phyloP scores from a whole-genome alignment of 2,888 invertebrate genomes.

The Drepanosiphum platanoidis region DNA sequence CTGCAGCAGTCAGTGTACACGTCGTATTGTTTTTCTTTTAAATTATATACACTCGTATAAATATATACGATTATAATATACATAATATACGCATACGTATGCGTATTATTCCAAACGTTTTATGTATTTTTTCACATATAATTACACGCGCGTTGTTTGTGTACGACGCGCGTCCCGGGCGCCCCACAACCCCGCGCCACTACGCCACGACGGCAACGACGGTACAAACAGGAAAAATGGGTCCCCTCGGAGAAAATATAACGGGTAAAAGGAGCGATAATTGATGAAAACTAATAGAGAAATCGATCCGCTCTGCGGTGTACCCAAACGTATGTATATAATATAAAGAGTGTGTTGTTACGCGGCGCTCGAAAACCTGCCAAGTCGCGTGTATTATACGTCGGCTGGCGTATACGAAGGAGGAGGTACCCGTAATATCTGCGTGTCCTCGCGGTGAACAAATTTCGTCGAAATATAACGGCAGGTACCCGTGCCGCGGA shows the following conservation, averaged over 20 bases:
- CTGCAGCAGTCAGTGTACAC: no score
- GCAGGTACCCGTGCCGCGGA: no score
- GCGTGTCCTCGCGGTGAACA: background rate
- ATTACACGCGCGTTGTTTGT: background rate
- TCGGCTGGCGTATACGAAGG: background rate
- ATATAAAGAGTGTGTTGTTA: background rate
- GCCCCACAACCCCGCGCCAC: no score
- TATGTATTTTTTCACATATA: background rate
- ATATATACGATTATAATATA: slow-evolving; percentile 1
- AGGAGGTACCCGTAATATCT: background rate
- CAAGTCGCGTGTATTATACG: background rate
- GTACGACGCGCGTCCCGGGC: no score
- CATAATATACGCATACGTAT: background rate
- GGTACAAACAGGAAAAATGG: slow-evolving; percentile 44
- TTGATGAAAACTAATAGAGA: slow-evolving; percentile 29
- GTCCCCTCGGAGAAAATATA: slow-evolving; percentile 22
- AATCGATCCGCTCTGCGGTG: no score
- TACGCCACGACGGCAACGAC: no score
- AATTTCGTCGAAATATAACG: background rate
- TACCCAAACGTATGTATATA: background rate
- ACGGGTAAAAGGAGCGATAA: slow-evolving; percentile 24
- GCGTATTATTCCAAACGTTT: background rate
- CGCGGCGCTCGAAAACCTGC: background rate
- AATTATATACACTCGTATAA: slow-evolving; percentile 26
- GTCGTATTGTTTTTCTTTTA: slow-evolving; percentile 18